Evolutionary conservation across 2,113 vertebrate genomes (phyloP).

Genomic region (Hydrochoerus hydrochaeris): DNA sequence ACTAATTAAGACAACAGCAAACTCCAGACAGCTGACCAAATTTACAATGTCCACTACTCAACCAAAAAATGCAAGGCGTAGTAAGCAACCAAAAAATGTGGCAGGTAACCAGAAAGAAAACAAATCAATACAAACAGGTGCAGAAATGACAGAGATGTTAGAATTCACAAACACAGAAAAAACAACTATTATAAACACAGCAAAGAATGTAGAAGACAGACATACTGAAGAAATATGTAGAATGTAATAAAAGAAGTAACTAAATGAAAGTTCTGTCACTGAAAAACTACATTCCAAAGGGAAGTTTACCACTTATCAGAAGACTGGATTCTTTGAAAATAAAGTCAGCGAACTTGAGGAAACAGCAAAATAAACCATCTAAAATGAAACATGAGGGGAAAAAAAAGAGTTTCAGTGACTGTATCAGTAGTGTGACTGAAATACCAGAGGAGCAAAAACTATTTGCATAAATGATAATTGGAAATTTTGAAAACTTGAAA

Average conservation of each 20-base stretch:
- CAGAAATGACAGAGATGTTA: not conserved
- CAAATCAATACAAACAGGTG: not conserved
- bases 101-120: not conserved
- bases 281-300: not conserved
- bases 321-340: not conserved
- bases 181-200: not conserved
- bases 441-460: not conserved
- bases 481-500: conserved; percentile 17
- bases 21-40: not conserved
- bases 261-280: not conserved
- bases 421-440: not conserved
- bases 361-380: not conserved
- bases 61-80: not conserved
- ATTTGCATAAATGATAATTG: not conserved
- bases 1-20: not conserved
- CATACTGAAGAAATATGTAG: not conserved
- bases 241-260: not conserved
- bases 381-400: not conserved
- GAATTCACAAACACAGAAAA: not conserved
- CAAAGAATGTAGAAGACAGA: not conserved
- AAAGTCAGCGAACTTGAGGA: not conserved
- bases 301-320: not conserved
- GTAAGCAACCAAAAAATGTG: not conserved
- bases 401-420: not conserved
- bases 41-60: not conserved